phyloP scores from a whole-genome alignment of 2,797 vertebrate species.

The Galaxias olidus region DNA sequence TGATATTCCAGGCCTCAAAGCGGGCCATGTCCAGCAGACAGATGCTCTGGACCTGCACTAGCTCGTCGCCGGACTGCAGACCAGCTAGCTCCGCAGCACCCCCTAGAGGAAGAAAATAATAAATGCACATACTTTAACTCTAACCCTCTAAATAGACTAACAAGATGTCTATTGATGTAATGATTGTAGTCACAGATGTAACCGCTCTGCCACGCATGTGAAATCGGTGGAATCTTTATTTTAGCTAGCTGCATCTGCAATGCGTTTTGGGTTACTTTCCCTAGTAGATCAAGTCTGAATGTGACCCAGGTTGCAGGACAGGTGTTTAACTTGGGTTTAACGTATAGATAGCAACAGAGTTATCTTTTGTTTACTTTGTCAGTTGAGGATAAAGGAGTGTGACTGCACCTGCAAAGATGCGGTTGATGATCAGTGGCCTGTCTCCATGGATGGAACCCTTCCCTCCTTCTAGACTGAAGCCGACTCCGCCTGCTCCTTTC shows the following conservation, averaged over 20 bases:
- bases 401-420: constrained; percentile 85
- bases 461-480: constrained; percentile 94
- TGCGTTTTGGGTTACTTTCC: background rate
- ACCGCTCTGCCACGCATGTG: too few species aligned
- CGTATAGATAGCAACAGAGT: too few species aligned
- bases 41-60: constrained; percentile 80
- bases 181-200: too few species aligned
- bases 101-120: constrained; percentile 57
- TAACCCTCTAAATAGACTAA: too few species aligned
- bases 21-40: constrained; percentile 83
- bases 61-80: constrained; percentile 84
- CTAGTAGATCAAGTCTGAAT: too few species aligned
- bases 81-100: constrained; percentile 75
- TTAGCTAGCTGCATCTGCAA: too few species aligned
- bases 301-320: too few species aligned
- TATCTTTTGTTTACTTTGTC: too few species aligned
- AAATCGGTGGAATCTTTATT: too few species aligned
- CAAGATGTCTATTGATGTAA: too few species aligned
- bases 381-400: background rate
- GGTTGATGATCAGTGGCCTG: constrained; percentile 84
- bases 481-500: constrained; percentile 86
- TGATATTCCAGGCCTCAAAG: constrained; percentile 90
- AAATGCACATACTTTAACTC: too few species aligned
- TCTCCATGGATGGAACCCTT: constrained; percentile 91
- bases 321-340: too few species aligned